These are phyloP conservation scores for Sparidentex hasta DNA, from an alignment of 2,797 vertebrate genomes.

Conservation along the genomic window DNA sequence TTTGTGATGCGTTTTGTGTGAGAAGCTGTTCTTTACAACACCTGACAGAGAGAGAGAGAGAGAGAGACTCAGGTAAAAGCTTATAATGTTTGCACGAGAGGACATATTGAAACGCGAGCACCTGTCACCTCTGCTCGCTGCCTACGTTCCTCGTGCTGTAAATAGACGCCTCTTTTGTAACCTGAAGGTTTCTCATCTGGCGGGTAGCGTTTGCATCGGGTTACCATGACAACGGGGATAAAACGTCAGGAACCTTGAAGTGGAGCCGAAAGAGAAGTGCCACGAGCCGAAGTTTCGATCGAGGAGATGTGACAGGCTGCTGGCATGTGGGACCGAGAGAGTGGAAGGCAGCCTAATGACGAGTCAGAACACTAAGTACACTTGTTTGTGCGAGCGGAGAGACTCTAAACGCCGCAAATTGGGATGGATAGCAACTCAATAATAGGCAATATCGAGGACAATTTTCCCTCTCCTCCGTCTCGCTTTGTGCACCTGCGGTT, in stretches of 20 bases:
- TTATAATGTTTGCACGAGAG: neutral
- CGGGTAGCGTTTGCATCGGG: conserved; percentile 61
- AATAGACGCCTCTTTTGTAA: conserved; percentile 70
- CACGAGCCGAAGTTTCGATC: conserved; percentile 34
- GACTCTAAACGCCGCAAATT: conserved; percentile 64
- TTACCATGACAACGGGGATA: conserved; percentile 73
- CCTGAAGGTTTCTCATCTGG: conserved; percentile 56
- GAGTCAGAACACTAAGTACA: conserved; percentile 54
- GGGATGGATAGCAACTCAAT: conserved; percentile 57
- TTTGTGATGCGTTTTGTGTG: neutral
- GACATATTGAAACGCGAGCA: neutral
- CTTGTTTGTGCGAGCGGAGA: conserved; percentile 52
- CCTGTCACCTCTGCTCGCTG: neutral
- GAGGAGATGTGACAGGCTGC: conserved; percentile 21
- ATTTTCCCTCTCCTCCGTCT: conserved; percentile 42
- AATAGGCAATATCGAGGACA: conserved; percentile 52
- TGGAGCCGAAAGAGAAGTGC: neutral
- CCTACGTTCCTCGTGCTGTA: conserved; percentile 27
- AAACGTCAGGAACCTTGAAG: conserved; percentile 34
- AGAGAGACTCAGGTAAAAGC: neutral
- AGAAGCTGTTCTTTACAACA: neutral
- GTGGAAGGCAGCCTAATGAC: conserved; percentile 36
- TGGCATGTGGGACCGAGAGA: neutral
- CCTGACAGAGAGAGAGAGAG: too few species aligned
- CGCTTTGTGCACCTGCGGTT: conserved; percentile 48